Evolutionary conservation across 37 sponge, comb jelly and placozoan genomes (phyloP).

Genomic region (Agelas oroides): DNA sequence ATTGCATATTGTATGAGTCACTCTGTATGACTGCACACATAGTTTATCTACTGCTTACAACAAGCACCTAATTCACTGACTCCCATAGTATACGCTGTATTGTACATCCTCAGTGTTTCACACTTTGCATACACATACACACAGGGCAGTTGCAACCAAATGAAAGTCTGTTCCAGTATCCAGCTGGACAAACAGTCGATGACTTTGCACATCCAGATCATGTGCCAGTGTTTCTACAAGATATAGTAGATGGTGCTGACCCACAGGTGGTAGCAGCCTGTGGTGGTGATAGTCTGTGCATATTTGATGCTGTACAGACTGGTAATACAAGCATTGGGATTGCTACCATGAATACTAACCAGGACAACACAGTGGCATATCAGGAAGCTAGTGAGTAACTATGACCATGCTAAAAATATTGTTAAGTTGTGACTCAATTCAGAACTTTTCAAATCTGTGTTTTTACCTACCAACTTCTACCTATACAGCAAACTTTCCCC

Average conservation of each 20-base stretch:
- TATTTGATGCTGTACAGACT: slow-evolving; percentile 59
- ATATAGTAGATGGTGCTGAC: slow-evolving; percentile 20
- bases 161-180: slow-evolving; percentile 48
- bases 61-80: no score
- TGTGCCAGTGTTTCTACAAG: slow-evolving; percentile 43
- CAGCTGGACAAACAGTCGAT: neutral
- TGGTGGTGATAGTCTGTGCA: slow-evolving; percentile 24
- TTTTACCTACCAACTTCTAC: no score
- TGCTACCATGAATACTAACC: slow-evolving; percentile 12
- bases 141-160: slow-evolving; percentile 59
- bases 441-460: no score
- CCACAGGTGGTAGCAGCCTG: slow-evolving; percentile 11
- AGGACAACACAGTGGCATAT: neutral
- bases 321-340: slow-evolving; percentile 31
- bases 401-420: no score
- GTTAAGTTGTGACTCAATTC: no score
- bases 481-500: slow-evolving; percentile 61
- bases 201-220: slow-evolving; percentile 30
- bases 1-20: neutral
- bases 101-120: no score
- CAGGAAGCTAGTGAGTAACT: neutral
- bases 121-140: neutral
- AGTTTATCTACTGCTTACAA: no score
- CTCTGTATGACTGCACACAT: no score
- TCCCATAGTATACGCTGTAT: no score